phyloP scores from a whole-genome alignment of 2,888 invertebrate genomes.

The Carcina quercana region DNA sequence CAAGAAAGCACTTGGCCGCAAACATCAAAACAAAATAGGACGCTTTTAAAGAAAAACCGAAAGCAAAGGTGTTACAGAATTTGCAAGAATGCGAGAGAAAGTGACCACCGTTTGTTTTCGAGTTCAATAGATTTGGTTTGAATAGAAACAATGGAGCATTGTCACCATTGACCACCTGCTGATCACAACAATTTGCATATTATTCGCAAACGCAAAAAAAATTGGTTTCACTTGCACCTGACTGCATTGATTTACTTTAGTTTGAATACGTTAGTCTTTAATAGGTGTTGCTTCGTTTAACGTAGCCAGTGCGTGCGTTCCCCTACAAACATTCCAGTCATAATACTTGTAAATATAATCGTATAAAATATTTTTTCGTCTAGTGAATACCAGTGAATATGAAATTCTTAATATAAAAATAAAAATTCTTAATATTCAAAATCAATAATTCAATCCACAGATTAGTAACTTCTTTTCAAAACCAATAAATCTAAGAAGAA shows the following conservation, averaged over 20 bases:
- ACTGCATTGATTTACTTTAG: conserved; percentile 32
- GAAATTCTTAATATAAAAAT: too few relatives aligned
- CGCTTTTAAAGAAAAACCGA: conserved; percentile 24
- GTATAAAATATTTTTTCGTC: too few relatives aligned
- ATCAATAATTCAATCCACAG: too few relatives aligned
- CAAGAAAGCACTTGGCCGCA: conserved; percentile 40
- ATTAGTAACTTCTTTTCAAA: too few relatives aligned
- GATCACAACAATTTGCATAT: conserved; percentile 57
- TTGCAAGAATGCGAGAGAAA: conserved; percentile 55
- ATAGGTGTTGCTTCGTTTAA: not conserved
- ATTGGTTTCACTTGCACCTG: conserved; percentile 47
- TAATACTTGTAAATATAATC: too few relatives aligned
- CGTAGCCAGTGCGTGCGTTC: too few relatives aligned
- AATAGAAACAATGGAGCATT: conserved; percentile 28
- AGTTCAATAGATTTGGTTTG: conserved; percentile 17
- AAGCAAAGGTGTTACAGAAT: conserved; percentile 50
- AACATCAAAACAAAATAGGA: conserved; percentile 42
- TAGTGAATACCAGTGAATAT: too few relatives aligned
- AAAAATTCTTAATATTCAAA: too few relatives aligned
- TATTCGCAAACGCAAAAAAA: conserved; percentile 48
- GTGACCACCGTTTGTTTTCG: conserved; percentile 35
- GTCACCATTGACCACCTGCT: conserved; percentile 57
- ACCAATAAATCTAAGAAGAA: too few relatives aligned
- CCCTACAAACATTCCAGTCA: too few relatives aligned
- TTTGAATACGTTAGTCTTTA: conserved; percentile 1